Evolutionary conservation across 37 sponge, comb jelly and placozoan species (phyloP).

Genomic region (Theonella swinhoei): DNA sequence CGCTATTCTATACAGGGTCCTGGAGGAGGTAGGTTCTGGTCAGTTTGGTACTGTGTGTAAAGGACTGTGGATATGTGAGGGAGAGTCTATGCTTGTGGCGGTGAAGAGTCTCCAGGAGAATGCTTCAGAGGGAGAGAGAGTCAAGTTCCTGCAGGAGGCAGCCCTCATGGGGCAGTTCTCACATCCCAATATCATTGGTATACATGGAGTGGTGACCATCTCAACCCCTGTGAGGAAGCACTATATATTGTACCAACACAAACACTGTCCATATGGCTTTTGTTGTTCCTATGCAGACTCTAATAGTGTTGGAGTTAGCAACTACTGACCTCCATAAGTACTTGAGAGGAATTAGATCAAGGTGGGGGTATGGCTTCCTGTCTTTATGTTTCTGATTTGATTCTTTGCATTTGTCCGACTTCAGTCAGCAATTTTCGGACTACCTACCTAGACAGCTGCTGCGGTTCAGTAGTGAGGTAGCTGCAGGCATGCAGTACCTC

Average conservation of each 20-base stretch:
- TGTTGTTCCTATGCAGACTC: neutral
- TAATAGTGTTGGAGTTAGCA: neutral
- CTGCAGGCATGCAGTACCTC: neutral
- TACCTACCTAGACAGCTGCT: neutral
- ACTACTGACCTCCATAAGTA: neutral
- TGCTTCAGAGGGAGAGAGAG: neutral
- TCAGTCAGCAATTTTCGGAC: neutral
- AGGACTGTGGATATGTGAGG: conserved; percentile 16
- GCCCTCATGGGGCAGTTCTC: conserved; percentile 73
- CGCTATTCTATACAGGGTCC: neutral
- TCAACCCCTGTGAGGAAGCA: conserved; percentile 44
- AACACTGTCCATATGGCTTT: too few relatives aligned
- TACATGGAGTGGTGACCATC: conserved; percentile 49
- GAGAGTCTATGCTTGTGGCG: conserved; percentile 22
- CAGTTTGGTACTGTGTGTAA: conserved; percentile 51
- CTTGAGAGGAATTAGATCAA: neutral
- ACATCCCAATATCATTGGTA: conserved; percentile 51
- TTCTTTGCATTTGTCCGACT: neutral
- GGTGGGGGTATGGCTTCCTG: too few relatives aligned
- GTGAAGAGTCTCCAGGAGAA: conserved; percentile 33
- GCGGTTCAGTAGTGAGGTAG: neutral
- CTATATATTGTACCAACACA: too few relatives aligned
- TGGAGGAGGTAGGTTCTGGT: conserved; percentile 47
- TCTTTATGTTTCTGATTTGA: too few relatives aligned
- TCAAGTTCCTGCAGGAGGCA: conserved; percentile 65